These are phyloP conservation scores for Spermophilus dauricus DNA, from an alignment of 2,113 vertebrate genomes.

Conservation along the genomic window DNA sequence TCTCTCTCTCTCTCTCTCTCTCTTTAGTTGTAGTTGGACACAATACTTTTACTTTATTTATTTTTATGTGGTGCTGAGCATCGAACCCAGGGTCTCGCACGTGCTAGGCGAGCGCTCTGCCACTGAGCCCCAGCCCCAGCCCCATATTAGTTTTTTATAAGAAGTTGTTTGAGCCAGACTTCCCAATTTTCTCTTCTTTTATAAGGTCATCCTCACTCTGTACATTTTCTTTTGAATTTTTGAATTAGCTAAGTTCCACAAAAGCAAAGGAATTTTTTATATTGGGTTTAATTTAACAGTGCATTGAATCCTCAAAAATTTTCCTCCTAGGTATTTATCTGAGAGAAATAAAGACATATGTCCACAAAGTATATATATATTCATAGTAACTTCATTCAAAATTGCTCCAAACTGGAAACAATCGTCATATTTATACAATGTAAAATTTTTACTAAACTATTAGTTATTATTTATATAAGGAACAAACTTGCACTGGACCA, in stretches of 20 bases:
- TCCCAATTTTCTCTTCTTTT: neutral
- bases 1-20: no score
- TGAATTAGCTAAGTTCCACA: slow-evolving; percentile 19
- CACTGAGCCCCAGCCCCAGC: no score
- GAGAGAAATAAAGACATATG: slow-evolving; percentile 2
- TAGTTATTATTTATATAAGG: neutral
- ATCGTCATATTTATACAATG: neutral
- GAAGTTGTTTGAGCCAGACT: no score
- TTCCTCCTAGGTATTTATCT: slow-evolving; percentile 27
- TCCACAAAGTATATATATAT: neutral
- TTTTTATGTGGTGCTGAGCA: no score
- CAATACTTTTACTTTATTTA: no score
- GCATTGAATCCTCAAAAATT: slow-evolving; percentile 4
- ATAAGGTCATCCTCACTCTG: neutral
- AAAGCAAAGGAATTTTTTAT: neutral
- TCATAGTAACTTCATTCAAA: neutral
- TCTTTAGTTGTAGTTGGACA: no score
- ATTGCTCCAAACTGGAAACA: neutral
- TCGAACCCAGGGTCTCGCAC: no score
- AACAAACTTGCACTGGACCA: neutral
- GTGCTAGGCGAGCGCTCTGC: no score
- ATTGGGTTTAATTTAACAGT: neutral
- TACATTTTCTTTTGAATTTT: slow-evolving; percentile 46
- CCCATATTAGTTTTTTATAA: no score
- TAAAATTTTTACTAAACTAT: neutral